Base-by-base conservation (phyloP, 23 tunicate genomes). In the Botrylloides violaceus region DNA sequence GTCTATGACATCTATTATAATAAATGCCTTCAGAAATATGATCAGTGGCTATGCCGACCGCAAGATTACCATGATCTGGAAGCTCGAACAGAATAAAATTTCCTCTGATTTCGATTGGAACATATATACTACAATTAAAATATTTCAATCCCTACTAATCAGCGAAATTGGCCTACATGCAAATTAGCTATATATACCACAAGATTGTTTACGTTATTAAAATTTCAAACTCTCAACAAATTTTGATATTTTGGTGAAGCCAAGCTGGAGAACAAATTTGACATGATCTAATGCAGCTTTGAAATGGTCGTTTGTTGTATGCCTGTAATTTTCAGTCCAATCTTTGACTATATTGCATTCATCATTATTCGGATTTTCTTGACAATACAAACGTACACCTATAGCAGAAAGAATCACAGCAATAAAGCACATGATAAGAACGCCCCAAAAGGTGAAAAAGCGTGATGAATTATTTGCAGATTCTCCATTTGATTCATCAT, bases 301-400 rank as follows among this genome's bases (percentile, higher is more conserved):
- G 6, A 63, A 21, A 63, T 63, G 70, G 26, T 63, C 70, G 3
- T 34, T 31, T 63, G 70, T 63, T 31, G 70, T 34, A 3, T 63
- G 35, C 35, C 33, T 63, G 35, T 63, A 63, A 31, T 63, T 63
- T 3, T 63, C 3, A 19, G 70, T 63, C 70, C 70, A 63, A 29
- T 39, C 74, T 43, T 27, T 35, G 6, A 43, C 74, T 4, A 68
- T 18, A 0, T n/a, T 25, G n/a, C 74, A 68, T 43, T 68, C 58
- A 6, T 38, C 58, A 56, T 57, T 57, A 1, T 21, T 20, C 12
- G 2, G 36, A 57, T 57, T 78, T 33, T 78, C 66, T 50, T 35
- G 36, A 53, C 86, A 81, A 47, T 81, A 81, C 5, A 81, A 36
- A 50, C 55, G 71, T 26, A 74, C 34, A 2, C 86, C 86, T 33